Percentiles rank a stretch among this genome's conserved stretches.
Conservation (phyloP, 2,888 invertebrate species). For the Megamerina dolium region DNA sequence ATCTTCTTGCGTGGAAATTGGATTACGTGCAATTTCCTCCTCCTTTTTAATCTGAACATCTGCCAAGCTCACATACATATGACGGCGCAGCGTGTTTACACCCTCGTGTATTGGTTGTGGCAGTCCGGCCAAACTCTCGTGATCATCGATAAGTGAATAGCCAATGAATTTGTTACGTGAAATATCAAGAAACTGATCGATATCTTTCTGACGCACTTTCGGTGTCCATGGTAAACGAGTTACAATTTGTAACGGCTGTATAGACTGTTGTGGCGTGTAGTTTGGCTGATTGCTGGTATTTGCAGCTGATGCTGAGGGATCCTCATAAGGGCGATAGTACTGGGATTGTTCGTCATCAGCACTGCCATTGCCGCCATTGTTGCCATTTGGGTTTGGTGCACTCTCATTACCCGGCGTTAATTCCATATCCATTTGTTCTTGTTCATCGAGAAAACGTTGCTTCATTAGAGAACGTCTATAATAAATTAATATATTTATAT, state of each 20-base stretch:
- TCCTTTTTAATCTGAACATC: slow-evolving; percentile 89
- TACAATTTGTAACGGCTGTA: slow-evolving; percentile 39
- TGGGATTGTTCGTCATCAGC: slow-evolving; percentile 54
- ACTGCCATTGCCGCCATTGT: slow-evolving; percentile 36
- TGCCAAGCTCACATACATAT: slow-evolving; percentile 88
- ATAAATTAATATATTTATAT: slow-evolving; percentile 1
- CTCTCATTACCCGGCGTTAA: slow-evolving; percentile 53
- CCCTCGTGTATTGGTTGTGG: slow-evolving; percentile 97
- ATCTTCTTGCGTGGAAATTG: slow-evolving; percentile 76
- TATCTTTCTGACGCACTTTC: slow-evolving; percentile 89
- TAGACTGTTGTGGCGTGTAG: slow-evolving; percentile 26
- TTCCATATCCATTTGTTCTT: slow-evolving; percentile 67
- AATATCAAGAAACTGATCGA: slow-evolving; percentile 86
- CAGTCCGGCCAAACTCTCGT: slow-evolving; percentile 84
- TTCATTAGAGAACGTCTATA: slow-evolving; percentile 66
- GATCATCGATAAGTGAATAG: slow-evolving; percentile 81
- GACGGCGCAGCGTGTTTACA: slow-evolving; percentile 76
- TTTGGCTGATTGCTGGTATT: slow-evolving; percentile 42
- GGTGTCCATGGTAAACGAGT: slow-evolving; percentile 86
- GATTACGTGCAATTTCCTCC: slow-evolving; percentile 85
- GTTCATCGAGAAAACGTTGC: slow-evolving; percentile 85
- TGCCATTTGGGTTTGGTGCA: slow-evolving; percentile 23
- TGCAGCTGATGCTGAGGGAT: slow-evolving; percentile 43
- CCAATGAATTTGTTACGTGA: slow-evolving; percentile 94
- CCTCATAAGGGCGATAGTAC: slow-evolving; percentile 47